Conservation (phyloP, 2,888 invertebrate species). For the Diabrotica balteata region DNA sequence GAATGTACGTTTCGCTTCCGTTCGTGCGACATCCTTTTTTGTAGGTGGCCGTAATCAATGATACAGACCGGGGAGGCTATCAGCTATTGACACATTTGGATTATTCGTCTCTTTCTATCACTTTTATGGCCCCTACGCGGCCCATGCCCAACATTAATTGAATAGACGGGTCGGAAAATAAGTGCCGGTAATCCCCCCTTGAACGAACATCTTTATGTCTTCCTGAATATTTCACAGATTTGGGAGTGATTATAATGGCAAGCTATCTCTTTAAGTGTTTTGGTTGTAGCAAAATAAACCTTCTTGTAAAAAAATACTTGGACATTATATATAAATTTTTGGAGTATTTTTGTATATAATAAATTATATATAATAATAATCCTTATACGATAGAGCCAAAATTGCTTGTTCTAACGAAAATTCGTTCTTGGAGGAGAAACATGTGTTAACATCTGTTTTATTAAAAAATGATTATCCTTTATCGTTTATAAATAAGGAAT, state of each 20-base stretch:
- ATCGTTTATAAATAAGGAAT: no score
- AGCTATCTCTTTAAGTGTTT: neutral
- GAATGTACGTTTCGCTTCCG: conserved; percentile 32
- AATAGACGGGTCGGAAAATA: conserved; percentile 23
- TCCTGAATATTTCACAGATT: neutral
- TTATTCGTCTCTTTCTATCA: conserved; percentile 13
- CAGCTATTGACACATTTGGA: conserved; percentile 27
- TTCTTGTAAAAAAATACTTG: no score
- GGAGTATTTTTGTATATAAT: no score
- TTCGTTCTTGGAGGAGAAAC: no score
- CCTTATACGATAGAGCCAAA: no score
- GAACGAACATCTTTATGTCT: no score
- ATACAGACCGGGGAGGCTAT: conserved; percentile 26
- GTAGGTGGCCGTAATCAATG: conserved; percentile 27
- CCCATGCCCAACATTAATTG: conserved; percentile 16
- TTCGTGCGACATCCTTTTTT: conserved; percentile 31
- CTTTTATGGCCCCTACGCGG: conserved; percentile 7
- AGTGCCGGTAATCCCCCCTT: neutral
- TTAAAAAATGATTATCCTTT: no score
- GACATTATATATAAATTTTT: no score
- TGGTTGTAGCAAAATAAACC: no score
- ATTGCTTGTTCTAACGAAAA: no score
- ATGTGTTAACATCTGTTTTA: no score
- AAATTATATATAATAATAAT: no score
- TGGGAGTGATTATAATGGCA: neutral